Evolutionary conservation across 2,797 vertebrate species (phyloP), one percentile per base, ranked within the genome.

Genomic region (Acanthurus leucopareius): DNA sequence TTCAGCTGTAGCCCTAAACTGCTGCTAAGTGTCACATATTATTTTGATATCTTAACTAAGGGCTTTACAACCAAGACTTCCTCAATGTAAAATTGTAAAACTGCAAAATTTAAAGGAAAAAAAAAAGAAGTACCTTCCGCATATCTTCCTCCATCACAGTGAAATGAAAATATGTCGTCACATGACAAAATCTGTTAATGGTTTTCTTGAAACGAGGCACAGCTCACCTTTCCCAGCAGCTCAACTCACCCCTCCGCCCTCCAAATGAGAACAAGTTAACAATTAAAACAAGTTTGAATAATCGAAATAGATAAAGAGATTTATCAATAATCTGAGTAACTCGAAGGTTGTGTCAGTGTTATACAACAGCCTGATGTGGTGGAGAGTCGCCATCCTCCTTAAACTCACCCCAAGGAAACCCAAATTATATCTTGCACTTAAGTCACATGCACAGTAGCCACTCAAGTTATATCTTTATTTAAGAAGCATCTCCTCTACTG

Each of bases 311-410:
- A 17, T 49, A 44, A 57, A 56, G 20, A 65, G 73, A 78, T 88
- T 77, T 77, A 87, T 82, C n/a, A 79, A 80, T 84, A 84, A 80
- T 77, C 14, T 0, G 2, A 62, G 65, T 77, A 76, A 78, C 63
- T 10, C 40, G 22, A 32, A 59, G 19, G 19, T 28, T 42, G 4
- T 44, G 40, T 40, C 38, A 60, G 25, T 45, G 32, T 17, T 3
- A 3, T 22, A 14, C 16, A n/a, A 11, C 40, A 3, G 49, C 66
- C 7, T 57, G 52, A 19, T 44, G 4, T 22, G 16, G 20, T 17
- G 4, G 28, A 42, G 58, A 51, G 8, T 19, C 54, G 13, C 17
- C 5, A 40, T 28, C 28, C 28, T 28, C 4, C 28, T 28, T 49
- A 62, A 57, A 32, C 16, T 49, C 4, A 9, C 11, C 19, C 14